Evolutionary conservation across 2,888 invertebrate species (phyloP).

Genomic region (Agelastica alni): DNA sequence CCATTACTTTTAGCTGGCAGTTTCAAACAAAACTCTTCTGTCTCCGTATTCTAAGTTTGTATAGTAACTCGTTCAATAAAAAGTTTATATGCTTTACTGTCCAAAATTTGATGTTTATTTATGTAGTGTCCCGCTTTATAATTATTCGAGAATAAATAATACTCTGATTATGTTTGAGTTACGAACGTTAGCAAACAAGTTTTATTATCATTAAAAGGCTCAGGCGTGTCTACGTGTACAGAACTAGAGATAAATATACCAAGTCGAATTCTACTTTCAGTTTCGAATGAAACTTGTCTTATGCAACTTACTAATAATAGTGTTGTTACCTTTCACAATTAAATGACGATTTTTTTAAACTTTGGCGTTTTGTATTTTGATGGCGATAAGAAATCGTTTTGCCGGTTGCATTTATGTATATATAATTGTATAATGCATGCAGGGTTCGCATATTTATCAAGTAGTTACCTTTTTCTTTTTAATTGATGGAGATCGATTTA

Average conservation of each 20-base stretch:
- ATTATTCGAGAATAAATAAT: too few relatives aligned
- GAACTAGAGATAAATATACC: constrained; percentile 14
- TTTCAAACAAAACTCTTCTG: too few relatives aligned
- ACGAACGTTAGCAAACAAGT: too few relatives aligned
- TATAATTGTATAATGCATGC: constrained; percentile 2
- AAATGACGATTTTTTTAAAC: constrained; percentile 9
- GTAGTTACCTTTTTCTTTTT: neutral
- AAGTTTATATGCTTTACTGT: too few relatives aligned
- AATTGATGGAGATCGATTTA: neutral
- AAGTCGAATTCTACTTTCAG: constrained; percentile 23
- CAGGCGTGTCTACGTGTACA: too few relatives aligned
- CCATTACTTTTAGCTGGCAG: too few relatives aligned
- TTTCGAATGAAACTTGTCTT: constrained; percentile 20
- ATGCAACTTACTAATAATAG: constrained; percentile 17
- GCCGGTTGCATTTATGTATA: constrained; percentile 1
- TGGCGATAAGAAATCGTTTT: constrained; percentile 1
- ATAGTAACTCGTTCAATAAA: too few relatives aligned
- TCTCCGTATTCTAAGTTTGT: too few relatives aligned
- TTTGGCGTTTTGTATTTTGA: constrained; percentile 6
- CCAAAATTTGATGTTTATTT: too few relatives aligned
- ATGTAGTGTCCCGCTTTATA: too few relatives aligned
- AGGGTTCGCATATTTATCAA: neutral
- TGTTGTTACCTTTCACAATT: constrained; percentile 20
- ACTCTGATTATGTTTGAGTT: too few relatives aligned
- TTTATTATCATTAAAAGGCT: too few relatives aligned